phyloP scores from a whole-genome alignment of 2,888 invertebrate genomes.

The Chorisops tibialis region DNA sequence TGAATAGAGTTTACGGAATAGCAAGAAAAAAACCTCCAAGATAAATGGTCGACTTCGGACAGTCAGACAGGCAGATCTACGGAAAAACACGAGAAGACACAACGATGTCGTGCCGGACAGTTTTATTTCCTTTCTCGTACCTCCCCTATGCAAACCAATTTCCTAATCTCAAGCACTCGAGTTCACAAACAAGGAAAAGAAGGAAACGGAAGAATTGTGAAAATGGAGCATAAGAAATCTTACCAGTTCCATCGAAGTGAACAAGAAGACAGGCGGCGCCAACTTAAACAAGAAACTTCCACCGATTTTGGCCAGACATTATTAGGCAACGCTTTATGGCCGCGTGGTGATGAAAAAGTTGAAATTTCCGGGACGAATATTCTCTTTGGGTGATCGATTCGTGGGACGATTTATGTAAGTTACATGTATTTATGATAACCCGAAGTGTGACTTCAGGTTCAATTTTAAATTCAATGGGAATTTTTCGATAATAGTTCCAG shows the following conservation, averaged over 20 bases:
- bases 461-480: no score
- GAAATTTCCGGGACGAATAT: no score
- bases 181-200: neutral
- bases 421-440: no score
- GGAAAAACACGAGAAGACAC: neutral
- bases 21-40: neutral
- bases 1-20: no score
- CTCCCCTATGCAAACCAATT: neutral
- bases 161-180: neutral
- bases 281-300: neutral
- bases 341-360: constrained; percentile 13
- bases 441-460: no score
- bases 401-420: no score
- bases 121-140: neutral
- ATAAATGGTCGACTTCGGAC: constrained; percentile 1
- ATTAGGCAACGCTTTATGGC: neutral
- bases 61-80: neutral
- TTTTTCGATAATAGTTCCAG: no score
- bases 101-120: neutral
- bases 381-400: no score
- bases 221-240: neutral
- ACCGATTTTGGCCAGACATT: neutral
- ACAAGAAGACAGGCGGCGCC: constrained; percentile 3
- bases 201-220: neutral
- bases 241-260: neutral